Evolutionary conservation across 1,140 invertebrate species (phyloP), one percentile per base, ranked within the genome.

Genomic region (Archivesica marissinica): DNA sequence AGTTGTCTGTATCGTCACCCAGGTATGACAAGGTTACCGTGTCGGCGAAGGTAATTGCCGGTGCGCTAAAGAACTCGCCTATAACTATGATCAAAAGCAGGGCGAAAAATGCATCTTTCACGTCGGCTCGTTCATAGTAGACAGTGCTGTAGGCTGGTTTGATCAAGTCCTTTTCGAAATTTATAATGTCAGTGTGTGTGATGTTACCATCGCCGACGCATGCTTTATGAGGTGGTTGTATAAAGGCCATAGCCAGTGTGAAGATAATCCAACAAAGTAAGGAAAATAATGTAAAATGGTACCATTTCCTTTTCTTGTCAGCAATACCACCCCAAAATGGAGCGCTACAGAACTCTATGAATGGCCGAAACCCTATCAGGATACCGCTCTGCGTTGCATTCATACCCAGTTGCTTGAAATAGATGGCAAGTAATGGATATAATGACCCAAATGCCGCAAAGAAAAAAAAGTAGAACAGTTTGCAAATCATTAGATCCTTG

Each of bases 331-430:
- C 98, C 99, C 99, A 99, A 93, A 99, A 99, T 0, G 99, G 99
- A 0, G 98, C 98, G 52, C 98, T 97, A n/a, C 99, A 94, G 93
- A 99, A 99, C 94, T 99, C 99, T 4, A 99, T 97, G 90, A 99
- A 98, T 0, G 99, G 99, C 86, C 99, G 95, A 52, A 93, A 93
- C 15, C 94, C 93, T 35, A 93, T 94, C 0, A 98, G 95, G 35
- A 99, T 95, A 20, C 99, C 98, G 90, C 97, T 98, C 93, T 99
- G 98, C 6, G 96, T 96, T 0, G 98, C 97, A 94, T 99, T 99
- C 98, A 99, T 99, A 9, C 98, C 99, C 96, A 99, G 97, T 94
- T 99, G 98, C 89, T 96, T 99, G 95, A 99, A 99, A 94, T 99
- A 99, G 28, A 99, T 97, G 28, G 98, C 99, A 96, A 99, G 98